Conservation (phyloP, 2,888 invertebrate genomes). For the Athalia cordata region DNA sequence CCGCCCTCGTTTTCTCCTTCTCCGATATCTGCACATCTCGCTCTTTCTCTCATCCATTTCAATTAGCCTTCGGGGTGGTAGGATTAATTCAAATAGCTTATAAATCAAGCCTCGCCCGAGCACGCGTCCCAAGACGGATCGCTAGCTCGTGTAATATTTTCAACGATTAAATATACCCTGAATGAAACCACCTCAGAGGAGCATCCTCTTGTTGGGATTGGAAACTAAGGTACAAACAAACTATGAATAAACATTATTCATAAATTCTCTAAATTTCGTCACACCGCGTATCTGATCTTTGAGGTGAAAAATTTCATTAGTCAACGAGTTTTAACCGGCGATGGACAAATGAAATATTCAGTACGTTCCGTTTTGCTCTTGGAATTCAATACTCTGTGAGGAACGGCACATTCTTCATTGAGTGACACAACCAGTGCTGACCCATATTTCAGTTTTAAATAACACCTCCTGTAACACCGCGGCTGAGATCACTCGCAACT, state of each 20-base stretch:
- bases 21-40: background rate
- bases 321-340: background rate
- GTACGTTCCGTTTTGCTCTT: background rate
- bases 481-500: conserved; percentile 22
- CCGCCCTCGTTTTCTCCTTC: background rate
- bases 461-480: conserved; percentile 46
- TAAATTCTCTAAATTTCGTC: too few species aligned
- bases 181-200: background rate
- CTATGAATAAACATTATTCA: background rate
- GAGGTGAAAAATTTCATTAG: too few species aligned
- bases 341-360: conserved; percentile 14
- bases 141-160: conserved; percentile 20
- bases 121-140: conserved; percentile 10
- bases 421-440: conserved; percentile 50
- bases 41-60: conserved; percentile 7
- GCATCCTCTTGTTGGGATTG: background rate
- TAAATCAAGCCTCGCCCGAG: conserved; percentile 26
- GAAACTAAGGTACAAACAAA: background rate
- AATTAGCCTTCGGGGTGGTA: conserved; percentile 19
- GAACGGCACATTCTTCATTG: background rate
- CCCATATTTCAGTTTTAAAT: conserved; percentile 64
- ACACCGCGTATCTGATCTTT: too few species aligned
- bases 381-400: background rate
- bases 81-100: conserved; percentile 33
- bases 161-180: background rate